phyloP scores from a whole-genome alignment of 1,140 invertebrate genomes.

The Steinernema feltiae region DNA sequence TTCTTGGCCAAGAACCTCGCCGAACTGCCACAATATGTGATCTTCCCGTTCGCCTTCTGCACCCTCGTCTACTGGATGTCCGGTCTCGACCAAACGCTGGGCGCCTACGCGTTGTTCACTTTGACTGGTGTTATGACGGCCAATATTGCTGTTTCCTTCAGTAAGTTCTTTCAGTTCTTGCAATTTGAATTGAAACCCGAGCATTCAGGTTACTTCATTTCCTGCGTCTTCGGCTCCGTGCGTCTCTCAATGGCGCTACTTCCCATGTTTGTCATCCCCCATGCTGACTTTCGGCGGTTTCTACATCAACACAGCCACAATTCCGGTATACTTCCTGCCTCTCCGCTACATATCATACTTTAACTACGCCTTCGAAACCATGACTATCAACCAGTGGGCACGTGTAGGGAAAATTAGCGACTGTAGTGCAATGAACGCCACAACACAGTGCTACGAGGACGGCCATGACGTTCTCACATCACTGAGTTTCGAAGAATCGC shows the following conservation, averaged over 20 bases:
- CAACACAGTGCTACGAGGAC: neutral
- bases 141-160: slow-evolving; percentile 33
- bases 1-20: slow-evolving; percentile 73
- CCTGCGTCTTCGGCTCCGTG: slow-evolving; percentile 72
- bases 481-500: slow-evolving; percentile 18
- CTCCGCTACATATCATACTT: slow-evolving; percentile 89
- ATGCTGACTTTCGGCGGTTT: slow-evolving; percentile 89
- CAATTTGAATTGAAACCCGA: slow-evolving; percentile 56
- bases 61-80: slow-evolving; percentile 71
- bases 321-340: slow-evolving; percentile 80
- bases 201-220: slow-evolving; percentile 75
- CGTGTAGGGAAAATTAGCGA: slow-evolving; percentile 45
- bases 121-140: slow-evolving; percentile 22
- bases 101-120: slow-evolving; percentile 21
- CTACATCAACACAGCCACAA: slow-evolving; percentile 78
- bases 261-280: slow-evolving; percentile 79
- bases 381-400: slow-evolving; percentile 82
- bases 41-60: slow-evolving; percentile 75
- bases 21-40: slow-evolving; percentile 61
- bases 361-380: slow-evolving; percentile 80
- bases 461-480: slow-evolving; percentile 18
- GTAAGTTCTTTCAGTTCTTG: slow-evolving; percentile 18
- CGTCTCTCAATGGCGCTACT: slow-evolving; percentile 82
- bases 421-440: neutral
- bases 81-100: slow-evolving; percentile 34